Base-by-base conservation (phyloP, 2,113 vertebrate genomes). In the Elephas maximus region DNA sequence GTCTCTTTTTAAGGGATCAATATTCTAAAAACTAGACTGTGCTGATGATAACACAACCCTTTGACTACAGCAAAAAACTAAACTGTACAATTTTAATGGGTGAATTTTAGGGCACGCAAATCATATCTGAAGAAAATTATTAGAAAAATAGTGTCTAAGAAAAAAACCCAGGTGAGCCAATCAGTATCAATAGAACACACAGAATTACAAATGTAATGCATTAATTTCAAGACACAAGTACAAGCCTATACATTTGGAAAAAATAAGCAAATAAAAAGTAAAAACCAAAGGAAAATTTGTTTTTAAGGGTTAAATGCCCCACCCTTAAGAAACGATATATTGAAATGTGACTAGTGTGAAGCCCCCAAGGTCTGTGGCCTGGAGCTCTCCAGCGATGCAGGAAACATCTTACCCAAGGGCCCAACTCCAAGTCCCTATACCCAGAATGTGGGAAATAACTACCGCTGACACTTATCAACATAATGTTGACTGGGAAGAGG, bases 201-300 rank as follows among this genome's bases (percentile, higher is more conserved):
- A 91, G 62, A 71, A 9, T 41, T 44, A 92, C 51, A 71, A 33
- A 48, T 77, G 6, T n/a, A 80, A 74, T 23, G 7, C 28, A 33
- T 51, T 74, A 51, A 71, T 85, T 76, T 96, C 23, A 67, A 80
- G 12, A 90, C 7, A 14, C 2, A 82, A 62, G 79, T 48, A 89
- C 51, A 95, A 73, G 79, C 15, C 33, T 83, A 33, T 7, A 37
- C 30, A 15, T 71, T 71, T 33, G 17, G n/a, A 63, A n/a, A 76
- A 71, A 69, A 79, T 1, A 88, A 93, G 51, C 71, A 77, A 78
- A 63, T 79, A 69, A 48, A 24, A 63, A 74, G 18, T 48, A 21
- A 79, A 92, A 84, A 65, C 17, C 53, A 60, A 89, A 89, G 48
- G 45, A 76, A 95, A 93, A 48, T 51, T 51, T 85, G 78, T 71